Base-by-base conservation (phyloP, 2,797 vertebrate species). In the Coluber constrictor region DNA sequence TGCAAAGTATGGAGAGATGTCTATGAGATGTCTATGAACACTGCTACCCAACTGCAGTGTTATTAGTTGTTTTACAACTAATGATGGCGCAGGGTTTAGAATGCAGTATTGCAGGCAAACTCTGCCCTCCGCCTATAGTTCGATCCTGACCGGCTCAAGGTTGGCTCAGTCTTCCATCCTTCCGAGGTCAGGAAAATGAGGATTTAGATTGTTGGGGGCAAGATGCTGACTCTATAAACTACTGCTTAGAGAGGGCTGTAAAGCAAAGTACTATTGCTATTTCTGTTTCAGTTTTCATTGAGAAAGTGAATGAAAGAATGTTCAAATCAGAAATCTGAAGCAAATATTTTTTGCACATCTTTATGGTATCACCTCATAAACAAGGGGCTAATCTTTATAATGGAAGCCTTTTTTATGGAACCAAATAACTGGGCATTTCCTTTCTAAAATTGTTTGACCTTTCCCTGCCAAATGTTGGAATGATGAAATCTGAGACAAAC, bases 111-210 rank as follows among this genome's bases (percentile, higher is more conserved):
- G 27, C 61, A 63, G 27, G 61, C 11, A 29, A 66, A 66, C 61
- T 66, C 61, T 66, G 15, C n/a, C n/a, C 15, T 32, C 70, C 7
- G 3, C 32, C 16, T 20, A 7, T 0, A 74, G 32, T 74, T 74
- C 7, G 3, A 70, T 70, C n/a, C 2, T 70, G 5, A 32, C n/a
- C 0, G 0, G 15, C 5, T 70, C 66, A 32, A 32, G 1, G 15
- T 32, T 18, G n/a, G 15, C n/a, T 70, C 66, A 32, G 15, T 15
- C n/a, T 70, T 70, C 15, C n/a, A 70, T 32, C 66, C 13, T 70
- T 70, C n/a, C 0, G 0, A 32, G n/a, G 5, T 70, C 3, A 0
- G 15, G 15, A 70, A 32, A 70, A 32, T 70, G n/a, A 32, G 15
- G 66, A 74, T 3, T 16, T 7, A 74, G 70, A 37, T 3, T 74